Evolutionary conservation across 2,888 invertebrate species (phyloP).

Genomic region (Norana najaformis): DNA sequence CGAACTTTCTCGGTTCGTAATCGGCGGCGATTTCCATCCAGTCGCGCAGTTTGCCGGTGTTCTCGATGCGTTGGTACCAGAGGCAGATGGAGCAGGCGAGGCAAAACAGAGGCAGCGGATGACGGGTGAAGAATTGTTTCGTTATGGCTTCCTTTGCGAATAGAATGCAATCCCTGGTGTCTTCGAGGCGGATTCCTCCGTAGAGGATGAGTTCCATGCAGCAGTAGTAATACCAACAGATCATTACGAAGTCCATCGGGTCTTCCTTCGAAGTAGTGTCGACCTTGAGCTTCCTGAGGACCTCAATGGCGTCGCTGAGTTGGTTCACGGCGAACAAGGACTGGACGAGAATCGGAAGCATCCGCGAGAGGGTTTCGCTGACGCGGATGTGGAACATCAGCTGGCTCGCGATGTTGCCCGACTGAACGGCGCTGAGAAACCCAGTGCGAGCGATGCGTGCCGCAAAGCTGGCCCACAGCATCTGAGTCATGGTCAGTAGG

Average conservation of each 20-base stretch:
- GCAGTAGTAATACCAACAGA: constrained; percentile 28
- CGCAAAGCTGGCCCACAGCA: constrained; percentile 28
- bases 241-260: constrained; percentile 19
- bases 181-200: constrained; percentile 27
- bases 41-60: neutral
- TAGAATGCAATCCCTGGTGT: neutral
- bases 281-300: neutral
- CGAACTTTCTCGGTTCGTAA: constrained; percentile 1
- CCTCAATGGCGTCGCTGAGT: neutral
- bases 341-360: constrained; percentile 30
- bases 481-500: constrained; percentile 33
- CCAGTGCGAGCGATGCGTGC: constrained; percentile 27
- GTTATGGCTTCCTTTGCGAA: constrained; percentile 22
- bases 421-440: constrained; percentile 33
- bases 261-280: constrained; percentile 27
- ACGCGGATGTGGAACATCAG: constrained; percentile 23
- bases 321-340: constrained; percentile 27
- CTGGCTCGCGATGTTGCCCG: constrained; percentile 31
- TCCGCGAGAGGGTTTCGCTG: constrained; percentile 27
- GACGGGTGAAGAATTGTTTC: neutral
- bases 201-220: constrained; percentile 34
- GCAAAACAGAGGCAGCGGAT: constrained; percentile 6
- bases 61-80: constrained; percentile 18
- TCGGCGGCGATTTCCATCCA: constrained; percentile 10
- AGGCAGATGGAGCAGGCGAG: constrained; percentile 21